Evolutionary conservation across 2,797 vertebrate genomes (phyloP).

Genomic region (Sitta carolinensis): DNA sequence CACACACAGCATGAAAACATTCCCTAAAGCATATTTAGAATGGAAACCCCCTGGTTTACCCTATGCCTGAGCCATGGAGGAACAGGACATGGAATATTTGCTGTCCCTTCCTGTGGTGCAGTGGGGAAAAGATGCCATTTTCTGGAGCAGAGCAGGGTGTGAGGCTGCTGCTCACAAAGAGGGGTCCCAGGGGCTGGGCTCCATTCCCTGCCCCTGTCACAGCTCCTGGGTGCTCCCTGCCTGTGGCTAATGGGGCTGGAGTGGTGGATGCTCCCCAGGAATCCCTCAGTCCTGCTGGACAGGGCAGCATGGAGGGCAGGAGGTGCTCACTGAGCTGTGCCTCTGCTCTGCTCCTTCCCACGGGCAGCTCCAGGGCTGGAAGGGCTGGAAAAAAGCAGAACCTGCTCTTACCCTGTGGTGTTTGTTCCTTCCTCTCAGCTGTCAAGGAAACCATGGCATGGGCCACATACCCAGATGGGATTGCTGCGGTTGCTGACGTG

Average conservation of each 20-base stretch:
- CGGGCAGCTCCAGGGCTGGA: not conserved
- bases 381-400: not conserved
- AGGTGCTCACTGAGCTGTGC: not conserved
- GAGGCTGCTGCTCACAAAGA: not conserved
- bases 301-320: conserved; percentile 82
- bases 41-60: not conserved
- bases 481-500: not conserved
- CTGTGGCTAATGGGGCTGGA: conserved; percentile 82
- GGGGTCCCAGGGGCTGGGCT: not conserved
- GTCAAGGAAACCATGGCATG: not conserved
- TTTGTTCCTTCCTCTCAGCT: conserved; percentile 18
- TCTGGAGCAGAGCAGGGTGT: not conserved
- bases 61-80: not conserved
- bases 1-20: not conserved
- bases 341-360: accelerated
- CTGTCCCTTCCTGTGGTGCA: not conserved
- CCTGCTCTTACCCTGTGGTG: not conserved
- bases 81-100: not conserved
- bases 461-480: not conserved
- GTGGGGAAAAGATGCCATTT: not conserved
- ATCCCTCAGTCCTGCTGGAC: conserved; percentile 80
- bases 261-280: conserved; percentile 86
- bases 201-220: not conserved
- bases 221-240: not conserved
- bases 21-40: not conserved